phyloP scores from a whole-genome alignment of 2,113 vertebrate genomes.

The Danionella cerebrum region DNA sequence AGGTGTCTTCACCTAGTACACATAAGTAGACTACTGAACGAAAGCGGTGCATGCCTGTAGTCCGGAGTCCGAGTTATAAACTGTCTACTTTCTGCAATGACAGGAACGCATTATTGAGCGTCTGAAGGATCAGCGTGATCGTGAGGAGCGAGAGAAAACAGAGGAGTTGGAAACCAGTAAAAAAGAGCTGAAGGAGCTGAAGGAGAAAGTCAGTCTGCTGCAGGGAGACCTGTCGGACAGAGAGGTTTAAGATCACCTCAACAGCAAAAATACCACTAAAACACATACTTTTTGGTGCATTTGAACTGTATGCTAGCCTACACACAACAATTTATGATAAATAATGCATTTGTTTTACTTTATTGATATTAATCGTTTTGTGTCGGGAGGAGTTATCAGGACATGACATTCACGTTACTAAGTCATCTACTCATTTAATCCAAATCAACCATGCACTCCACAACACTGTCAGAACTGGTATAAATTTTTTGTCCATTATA shows the following conservation, averaged over 20 bases:
- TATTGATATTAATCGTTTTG: too few relatives aligned
- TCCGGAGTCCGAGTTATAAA: neutral
- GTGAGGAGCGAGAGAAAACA: conserved; percentile 90
- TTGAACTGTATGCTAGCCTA: too few relatives aligned
- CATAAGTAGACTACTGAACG: neutral
- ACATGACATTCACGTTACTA: too few relatives aligned
- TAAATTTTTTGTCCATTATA: too few relatives aligned
- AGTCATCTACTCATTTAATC: too few relatives aligned
- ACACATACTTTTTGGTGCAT: too few relatives aligned
- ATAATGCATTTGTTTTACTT: too few relatives aligned
- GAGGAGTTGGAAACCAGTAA: conserved; percentile 91
- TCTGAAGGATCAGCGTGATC: conserved; percentile 90
- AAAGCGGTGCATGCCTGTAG: neutral
- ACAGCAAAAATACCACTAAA: neutral
- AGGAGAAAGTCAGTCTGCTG: conserved; percentile 85
- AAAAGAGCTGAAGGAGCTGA: conserved; percentile 92
- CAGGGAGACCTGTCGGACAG: conserved; percentile 96
- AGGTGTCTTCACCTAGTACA: conserved; percentile 66
- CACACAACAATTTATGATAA: too few relatives aligned
- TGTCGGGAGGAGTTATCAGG: too few relatives aligned
- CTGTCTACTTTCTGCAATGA: too few relatives aligned
- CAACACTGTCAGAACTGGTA: too few relatives aligned
- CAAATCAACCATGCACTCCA: too few relatives aligned
- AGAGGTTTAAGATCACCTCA: conserved; percentile 70
- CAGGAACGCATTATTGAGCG: conserved; percentile 94